Conservation (phyloP, 2,797 vertebrate genomes). For the Labeo calbasu region DNA sequence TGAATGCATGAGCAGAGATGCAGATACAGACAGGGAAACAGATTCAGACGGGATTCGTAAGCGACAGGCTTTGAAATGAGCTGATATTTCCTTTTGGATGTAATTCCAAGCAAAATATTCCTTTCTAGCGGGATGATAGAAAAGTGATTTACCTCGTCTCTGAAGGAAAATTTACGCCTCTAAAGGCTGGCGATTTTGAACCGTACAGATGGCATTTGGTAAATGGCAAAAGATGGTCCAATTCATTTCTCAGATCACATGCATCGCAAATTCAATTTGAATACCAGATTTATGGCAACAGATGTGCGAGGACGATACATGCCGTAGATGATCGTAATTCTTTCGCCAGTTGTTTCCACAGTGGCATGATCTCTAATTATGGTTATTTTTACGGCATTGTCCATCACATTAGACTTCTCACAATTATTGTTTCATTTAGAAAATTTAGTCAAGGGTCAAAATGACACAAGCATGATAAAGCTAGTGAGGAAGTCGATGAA, state of each 20-base stretch:
- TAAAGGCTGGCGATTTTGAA: constrained; percentile 38
- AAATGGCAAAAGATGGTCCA: constrained; percentile 51
- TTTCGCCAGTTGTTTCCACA: constrained; percentile 31
- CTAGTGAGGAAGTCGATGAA: not conserved
- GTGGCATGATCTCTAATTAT: constrained; percentile 34
- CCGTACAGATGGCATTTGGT: constrained; percentile 53
- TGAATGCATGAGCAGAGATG: constrained; percentile 69
- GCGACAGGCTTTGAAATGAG: constrained; percentile 9
- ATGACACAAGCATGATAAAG: not conserved
- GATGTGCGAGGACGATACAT: constrained; percentile 44
- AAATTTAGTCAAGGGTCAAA: not conserved
- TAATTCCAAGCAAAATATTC: not conserved
- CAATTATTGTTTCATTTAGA: constrained; percentile 7
- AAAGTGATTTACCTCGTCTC: constrained; percentile 33
- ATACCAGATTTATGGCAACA: constrained; percentile 54
- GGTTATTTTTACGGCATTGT: constrained; percentile 29
- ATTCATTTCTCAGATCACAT: constrained; percentile 46
- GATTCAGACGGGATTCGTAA: not conserved
- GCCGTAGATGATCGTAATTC: constrained; percentile 28
- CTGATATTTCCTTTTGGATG: not conserved
- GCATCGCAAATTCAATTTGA: constrained; percentile 48
- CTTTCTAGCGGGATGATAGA: constrained; percentile 8
- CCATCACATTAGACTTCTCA: constrained; percentile 36
- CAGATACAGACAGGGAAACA: not conserved
- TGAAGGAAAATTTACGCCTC: constrained; percentile 17